Conservation (phyloP, 2,113 vertebrate genomes). For the Labeo catla region DNA sequence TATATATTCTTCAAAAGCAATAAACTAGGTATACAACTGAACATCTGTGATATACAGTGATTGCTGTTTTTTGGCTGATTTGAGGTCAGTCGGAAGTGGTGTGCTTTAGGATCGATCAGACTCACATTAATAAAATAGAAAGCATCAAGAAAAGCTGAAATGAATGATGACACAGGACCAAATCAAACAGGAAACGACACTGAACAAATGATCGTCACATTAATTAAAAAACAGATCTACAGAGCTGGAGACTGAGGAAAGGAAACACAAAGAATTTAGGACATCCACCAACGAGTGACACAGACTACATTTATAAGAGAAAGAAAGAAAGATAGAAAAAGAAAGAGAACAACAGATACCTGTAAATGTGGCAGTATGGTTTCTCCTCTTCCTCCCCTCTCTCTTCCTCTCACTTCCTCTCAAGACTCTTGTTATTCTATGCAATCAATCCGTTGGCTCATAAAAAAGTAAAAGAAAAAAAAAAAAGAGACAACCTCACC, state of each 20-base stretch:
- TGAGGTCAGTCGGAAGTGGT: conserved; percentile 18
- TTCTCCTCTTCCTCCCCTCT: conserved; percentile 59
- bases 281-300: not conserved
- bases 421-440: conserved; percentile 46
- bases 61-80: conserved; percentile 1
- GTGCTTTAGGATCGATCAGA: conserved; percentile 18
- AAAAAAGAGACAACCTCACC: conserved; percentile 8
- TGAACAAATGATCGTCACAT: conserved; percentile 6
- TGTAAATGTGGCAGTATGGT: conserved; percentile 60
- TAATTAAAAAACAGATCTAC: conserved; percentile 30
- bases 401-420: conserved; percentile 46
- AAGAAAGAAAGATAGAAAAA: conserved; percentile 5
- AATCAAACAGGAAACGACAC: conserved; percentile 35
- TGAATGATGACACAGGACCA: conserved; percentile 29
- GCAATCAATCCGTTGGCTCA: conserved; percentile 65
- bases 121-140: conserved; percentile 29
- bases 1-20: not conserved
- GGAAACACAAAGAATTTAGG: not conserved
- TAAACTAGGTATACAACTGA: not conserved
- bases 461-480: conserved; percentile 7
- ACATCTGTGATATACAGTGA: not conserved
- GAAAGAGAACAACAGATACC: conserved; percentile 65
- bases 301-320: not conserved
- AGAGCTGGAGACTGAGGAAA: not conserved
- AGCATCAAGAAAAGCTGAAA: conserved; percentile 31